A percentile compares a stretch with the other conserved stretches of the same genome.
phyloP scores from a whole-genome alignment of 2,888 invertebrate genomes.

The Schizaphis graminum region DNA sequence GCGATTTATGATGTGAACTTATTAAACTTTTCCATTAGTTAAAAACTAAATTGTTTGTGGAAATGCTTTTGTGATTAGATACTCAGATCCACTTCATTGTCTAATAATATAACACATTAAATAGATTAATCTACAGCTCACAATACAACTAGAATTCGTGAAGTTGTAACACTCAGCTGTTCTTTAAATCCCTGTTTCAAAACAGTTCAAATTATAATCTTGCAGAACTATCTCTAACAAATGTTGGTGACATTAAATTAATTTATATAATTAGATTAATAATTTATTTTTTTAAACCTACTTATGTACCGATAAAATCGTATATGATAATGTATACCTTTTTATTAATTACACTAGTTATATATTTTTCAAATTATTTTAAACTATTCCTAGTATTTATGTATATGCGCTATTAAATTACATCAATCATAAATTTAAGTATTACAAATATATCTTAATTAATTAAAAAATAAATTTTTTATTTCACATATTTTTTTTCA shows the following conservation, averaged over 20 bases:
- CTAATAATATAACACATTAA: background rate
- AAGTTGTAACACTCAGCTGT: background rate
- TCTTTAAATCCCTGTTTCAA: background rate
- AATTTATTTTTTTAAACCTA: background rate
- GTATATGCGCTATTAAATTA: background rate
- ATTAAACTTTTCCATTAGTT: constrained; percentile 36
- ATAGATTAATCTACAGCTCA: background rate
- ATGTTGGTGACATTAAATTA: background rate
- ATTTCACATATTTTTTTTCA: background rate
- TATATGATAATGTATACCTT: background rate
- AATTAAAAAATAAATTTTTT: background rate
- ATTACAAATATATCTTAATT: background rate
- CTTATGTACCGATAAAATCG: background rate
- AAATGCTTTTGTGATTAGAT: background rate
- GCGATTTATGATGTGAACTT: background rate
- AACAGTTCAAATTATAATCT: background rate
- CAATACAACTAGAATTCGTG: background rate
- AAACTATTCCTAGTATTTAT: background rate
- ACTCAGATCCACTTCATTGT: background rate
- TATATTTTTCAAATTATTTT: background rate
- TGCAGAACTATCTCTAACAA: background rate
- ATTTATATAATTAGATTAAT: background rate
- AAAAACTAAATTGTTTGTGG: background rate
- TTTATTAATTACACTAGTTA: too few species aligned
- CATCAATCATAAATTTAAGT: background rate